Percentiles rank a stretch among this genome's conserved stretches.
phyloP scores from a whole-genome alignment of 1,140 invertebrate species.

The Trichoplusia ni region DNA sequence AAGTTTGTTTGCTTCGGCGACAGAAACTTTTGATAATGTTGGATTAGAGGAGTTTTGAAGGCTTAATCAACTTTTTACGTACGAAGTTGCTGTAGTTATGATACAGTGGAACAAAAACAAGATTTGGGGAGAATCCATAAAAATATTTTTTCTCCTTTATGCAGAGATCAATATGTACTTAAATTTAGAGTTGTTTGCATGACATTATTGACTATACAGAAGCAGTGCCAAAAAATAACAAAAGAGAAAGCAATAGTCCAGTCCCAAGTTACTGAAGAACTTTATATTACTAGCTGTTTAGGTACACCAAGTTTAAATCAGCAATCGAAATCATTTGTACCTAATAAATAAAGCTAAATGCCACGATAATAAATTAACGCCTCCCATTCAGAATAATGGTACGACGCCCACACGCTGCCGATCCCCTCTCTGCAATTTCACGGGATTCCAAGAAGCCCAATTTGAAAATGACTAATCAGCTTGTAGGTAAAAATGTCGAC shows the following conservation, averaged over 20 bases:
- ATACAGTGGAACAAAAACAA: not conserved
- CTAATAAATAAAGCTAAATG: constrained; percentile 34
- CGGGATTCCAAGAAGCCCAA: constrained; percentile 63
- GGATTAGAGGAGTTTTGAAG: constrained; percentile 43
- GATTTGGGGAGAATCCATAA: not conserved
- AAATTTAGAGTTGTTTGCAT: no score
- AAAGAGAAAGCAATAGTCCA: no score
- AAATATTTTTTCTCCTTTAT: no score
- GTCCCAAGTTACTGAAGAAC: no score
- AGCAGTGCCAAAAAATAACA: no score
- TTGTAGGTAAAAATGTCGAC: constrained; percentile 28
- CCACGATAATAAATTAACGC: constrained; percentile 62
- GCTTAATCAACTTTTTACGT: constrained; percentile 23
- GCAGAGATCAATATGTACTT: no score
- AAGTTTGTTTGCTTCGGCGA: constrained; percentile 62
- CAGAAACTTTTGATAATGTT: constrained; percentile 60
- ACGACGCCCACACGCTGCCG: constrained; percentile 62
- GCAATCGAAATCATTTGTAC: constrained; percentile 23
- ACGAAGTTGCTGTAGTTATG: constrained; percentile 9
- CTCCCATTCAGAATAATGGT: constrained; percentile 62
- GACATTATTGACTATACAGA: no score
- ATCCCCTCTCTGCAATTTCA: constrained; percentile 67
- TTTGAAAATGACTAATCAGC: constrained; percentile 55
- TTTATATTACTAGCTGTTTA: no score
- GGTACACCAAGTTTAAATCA: constrained; percentile 1